A percentile compares a stretch with the other conserved stretches of the same genome.
These are phyloP conservation scores for Phyllostomus hastatus DNA, from an alignment of 2,113 vertebrate genomes.

Conservation along the genomic window DNA sequence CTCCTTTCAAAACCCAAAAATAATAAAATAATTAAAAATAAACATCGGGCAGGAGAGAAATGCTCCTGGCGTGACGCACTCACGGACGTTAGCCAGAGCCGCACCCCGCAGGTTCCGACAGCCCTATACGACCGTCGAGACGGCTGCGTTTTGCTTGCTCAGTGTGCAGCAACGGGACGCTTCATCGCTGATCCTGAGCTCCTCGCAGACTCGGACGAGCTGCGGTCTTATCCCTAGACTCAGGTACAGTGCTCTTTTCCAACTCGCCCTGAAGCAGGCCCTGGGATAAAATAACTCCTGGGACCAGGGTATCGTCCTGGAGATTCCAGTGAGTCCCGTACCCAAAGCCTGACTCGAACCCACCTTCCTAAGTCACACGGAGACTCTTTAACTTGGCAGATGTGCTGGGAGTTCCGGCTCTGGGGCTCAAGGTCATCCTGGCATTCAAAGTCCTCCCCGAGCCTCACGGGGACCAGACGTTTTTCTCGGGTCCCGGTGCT, in stretches of 20 bases:
- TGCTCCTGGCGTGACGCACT: background rate
- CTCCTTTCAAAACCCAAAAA: background rate
- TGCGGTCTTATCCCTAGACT: background rate
- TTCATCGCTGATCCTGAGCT: background rate
- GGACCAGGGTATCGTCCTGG: background rate
- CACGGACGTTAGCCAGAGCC: background rate
- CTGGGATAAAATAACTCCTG: background rate
- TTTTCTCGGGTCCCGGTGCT: background rate
- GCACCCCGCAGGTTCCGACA: background rate
- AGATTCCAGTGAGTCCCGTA: background rate
- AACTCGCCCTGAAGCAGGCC: background rate
- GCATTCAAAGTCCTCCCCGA: background rate
- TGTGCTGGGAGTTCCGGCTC: background rate
- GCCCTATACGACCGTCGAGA: background rate
- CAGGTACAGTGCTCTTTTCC: background rate
- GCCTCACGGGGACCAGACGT: background rate
- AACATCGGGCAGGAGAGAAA: background rate
- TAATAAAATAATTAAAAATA: slow-evolving; percentile 27
- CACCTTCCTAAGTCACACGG: background rate
- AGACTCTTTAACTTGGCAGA: slow-evolving; percentile 4
- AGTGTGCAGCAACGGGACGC: background rate
- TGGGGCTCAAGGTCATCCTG: slow-evolving; percentile 24
- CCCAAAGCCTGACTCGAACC: background rate
- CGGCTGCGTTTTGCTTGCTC: background rate
- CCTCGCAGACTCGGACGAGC: background rate